Evolutionary conservation across 2,888 invertebrate species (phyloP).

Genomic region (Dimorphilus gyrociliatus): DNA sequence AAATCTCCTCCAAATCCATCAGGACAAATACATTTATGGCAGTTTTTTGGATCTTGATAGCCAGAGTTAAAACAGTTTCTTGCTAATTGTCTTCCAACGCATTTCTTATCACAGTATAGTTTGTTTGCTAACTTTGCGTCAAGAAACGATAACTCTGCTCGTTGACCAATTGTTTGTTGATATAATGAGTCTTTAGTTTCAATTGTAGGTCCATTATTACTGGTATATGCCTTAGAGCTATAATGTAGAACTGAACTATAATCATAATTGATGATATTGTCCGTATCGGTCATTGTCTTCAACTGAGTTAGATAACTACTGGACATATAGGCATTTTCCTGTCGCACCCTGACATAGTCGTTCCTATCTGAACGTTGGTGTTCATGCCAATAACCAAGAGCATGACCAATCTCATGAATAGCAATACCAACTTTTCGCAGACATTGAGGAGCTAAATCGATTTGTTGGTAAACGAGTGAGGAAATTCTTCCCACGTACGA

Average conservation of each 20-base stretch:
- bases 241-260: slow-evolving; percentile 9
- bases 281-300: slow-evolving; percentile 2
- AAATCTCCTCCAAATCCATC: slow-evolving; percentile 7
- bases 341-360: slow-evolving; percentile 6
- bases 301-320: slow-evolving; percentile 2
- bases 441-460: slow-evolving; percentile 3
- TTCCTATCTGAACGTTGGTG: slow-evolving; percentile 8
- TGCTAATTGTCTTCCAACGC: neutral
- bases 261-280: slow-evolving; percentile 8
- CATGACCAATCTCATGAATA: slow-evolving; percentile 7
- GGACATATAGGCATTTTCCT: slow-evolving; percentile 1
- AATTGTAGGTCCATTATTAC: slow-evolving; percentile 6
- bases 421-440: slow-evolving; percentile 5
- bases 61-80: slow-evolving; percentile 5
- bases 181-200: slow-evolving; percentile 8
- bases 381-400: slow-evolving; percentile 10
- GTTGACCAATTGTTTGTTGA: slow-evolving; percentile 10
- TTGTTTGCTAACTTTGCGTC: slow-evolving; percentile 10
- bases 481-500: neutral
- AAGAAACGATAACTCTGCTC: slow-evolving; percentile 9
- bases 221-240: slow-evolving; percentile 6
- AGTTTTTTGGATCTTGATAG: slow-evolving; percentile 8
- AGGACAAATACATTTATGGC: slow-evolving; percentile 8
- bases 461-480: neutral
- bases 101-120: slow-evolving; percentile 6